These are phyloP conservation scores for Orchesellides sinensis DNA, from an alignment of 2,888 invertebrate genomes.

Conservation along the genomic window DNA sequence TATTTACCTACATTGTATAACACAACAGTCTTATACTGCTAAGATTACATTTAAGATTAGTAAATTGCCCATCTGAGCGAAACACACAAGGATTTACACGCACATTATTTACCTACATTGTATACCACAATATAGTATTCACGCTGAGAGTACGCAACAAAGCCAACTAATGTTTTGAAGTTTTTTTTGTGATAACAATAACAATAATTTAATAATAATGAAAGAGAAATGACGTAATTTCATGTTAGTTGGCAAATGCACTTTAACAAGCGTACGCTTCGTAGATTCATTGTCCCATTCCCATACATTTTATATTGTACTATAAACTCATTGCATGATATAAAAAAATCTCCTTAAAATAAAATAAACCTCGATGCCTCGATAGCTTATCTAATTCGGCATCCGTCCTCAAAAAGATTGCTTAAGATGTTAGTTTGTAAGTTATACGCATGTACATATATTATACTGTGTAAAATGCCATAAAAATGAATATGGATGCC, in stretches of 20 bases:
- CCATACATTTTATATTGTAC: background rate
- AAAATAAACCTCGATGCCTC: background rate
- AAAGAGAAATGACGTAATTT: slow-evolving; percentile 14
- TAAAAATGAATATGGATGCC: no score
- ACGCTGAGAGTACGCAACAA: background rate
- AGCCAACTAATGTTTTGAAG: no score
- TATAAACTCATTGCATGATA: no score
- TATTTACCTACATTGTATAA: no score
- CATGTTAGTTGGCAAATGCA: background rate
- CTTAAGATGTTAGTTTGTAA: background rate
- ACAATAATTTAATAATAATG: background rate
- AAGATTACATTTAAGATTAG: background rate
- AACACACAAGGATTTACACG: background rate
- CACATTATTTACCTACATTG: no score
- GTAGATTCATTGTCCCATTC: background rate
- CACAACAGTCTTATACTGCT: background rate
- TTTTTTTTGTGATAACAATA: background rate
- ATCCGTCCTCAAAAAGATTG: slow-evolving; percentile 43
- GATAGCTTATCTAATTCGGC: slow-evolving; percentile 60
- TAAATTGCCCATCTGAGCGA: background rate
- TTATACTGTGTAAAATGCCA: no score
- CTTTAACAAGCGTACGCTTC: slow-evolving; percentile 1
- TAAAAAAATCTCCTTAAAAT: background rate
- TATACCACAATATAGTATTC: background rate
- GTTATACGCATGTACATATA: slow-evolving; percentile 7